phyloP scores from a whole-genome alignment of 2,113 vertebrate genomes.

The Rhinogobius similis region DNA sequence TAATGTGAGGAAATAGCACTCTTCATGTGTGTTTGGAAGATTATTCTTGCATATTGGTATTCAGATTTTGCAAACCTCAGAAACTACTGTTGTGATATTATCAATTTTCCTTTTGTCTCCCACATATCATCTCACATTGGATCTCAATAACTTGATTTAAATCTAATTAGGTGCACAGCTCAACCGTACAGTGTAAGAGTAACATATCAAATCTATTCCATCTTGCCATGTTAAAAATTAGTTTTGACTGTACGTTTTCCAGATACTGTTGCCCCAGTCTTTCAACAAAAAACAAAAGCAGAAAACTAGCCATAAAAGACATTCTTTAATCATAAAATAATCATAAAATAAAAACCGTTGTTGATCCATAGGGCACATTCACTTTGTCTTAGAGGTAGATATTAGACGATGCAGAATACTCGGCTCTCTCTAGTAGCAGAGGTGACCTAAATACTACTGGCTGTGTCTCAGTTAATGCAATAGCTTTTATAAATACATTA shows the following conservation, averaged over 20 bases:
- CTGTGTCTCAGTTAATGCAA: background rate
- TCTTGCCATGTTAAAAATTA: background rate
- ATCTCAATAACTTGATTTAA: too few species aligned
- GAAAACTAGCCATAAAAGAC: background rate
- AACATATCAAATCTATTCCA: background rate
- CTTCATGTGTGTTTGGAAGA: too few species aligned
- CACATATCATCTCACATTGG: too few species aligned
- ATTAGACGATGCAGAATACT: constrained; percentile 3
- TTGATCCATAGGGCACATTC: background rate
- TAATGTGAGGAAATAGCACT: too few species aligned
- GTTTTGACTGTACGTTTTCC: background rate
- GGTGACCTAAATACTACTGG: background rate
- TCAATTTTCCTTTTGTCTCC: too few species aligned
- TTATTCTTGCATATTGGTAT: too few species aligned
- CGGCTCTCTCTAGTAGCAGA: background rate
- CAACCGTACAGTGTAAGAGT: too few species aligned
- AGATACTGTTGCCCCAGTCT: background rate
- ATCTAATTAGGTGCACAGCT: too few species aligned
- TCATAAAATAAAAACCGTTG: background rate
- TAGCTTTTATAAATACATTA: constrained; percentile 3
- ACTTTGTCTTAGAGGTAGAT: background rate
- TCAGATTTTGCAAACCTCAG: too few species aligned
- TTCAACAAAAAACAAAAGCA: background rate
- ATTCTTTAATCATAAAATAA: too few species aligned
- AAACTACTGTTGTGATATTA: too few species aligned